Evolutionary conservation across 1,140 invertebrate species (phyloP), one percentile per base, ranked within the genome.

Genomic region (Anoplophora glabripennis): DNA sequence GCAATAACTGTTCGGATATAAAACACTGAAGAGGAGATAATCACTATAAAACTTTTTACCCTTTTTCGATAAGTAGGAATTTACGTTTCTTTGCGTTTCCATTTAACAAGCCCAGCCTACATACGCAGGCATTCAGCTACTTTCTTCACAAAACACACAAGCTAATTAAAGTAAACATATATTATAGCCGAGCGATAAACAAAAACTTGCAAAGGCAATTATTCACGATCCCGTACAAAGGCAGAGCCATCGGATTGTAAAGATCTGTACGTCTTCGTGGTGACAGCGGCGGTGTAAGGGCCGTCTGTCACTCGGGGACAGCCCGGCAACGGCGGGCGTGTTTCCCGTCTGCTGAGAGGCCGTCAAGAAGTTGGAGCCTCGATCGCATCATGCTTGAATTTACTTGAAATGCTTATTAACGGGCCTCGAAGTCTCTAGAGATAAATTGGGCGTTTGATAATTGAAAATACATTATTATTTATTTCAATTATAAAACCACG

Each of bases 261-360:
- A 49, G 40, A 52, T 52, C 49, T 52, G 40, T 52, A 52, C 35
- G 49, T 52, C 49, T 52, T 37, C 17, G 37, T 42, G 49, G 42
- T 63, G 61, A 58, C 54, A 61, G 52, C 37, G 10, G n/a, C 48
- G 56, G 35, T 48, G 48, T 52, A 61, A 57, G 52, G 58, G 48
- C 52, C 54, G 48, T 63, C 60, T 44, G 54, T 63, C 55, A 63
- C 52, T 14, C 47, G 44, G 28, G 15, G 41, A 47, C 38, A 36
- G 38, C 44, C 44, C 44, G 28, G 44, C 28, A 46, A 18, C 44
- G 28, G 34, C 40, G 18, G 48, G 56, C 53, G 53, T 61, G 59
- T 55, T 21, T 34, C 47, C 47, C 46, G 47, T 52, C 40, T 46
- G 28, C 8, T n/a, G 40, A 55, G 59, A 28, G 46, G 59, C 42